Base-by-base conservation (phyloP, 2,113 vertebrate genomes). In the Tyrannus savana region DNA sequence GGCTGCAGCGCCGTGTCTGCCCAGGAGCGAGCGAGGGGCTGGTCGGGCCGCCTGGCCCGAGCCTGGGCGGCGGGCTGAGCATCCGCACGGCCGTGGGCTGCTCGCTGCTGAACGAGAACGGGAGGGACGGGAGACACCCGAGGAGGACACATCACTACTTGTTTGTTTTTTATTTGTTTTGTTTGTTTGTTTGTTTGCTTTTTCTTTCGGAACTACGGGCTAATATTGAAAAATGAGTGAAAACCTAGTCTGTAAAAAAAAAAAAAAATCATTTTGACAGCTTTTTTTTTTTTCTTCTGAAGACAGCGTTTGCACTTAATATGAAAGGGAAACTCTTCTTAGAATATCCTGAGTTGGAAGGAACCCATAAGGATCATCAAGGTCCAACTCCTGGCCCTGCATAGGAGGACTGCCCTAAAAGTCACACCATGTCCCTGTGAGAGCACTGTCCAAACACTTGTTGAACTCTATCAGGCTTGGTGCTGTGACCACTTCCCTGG, bases 81-180 rank as follows among this genome's bases (percentile, higher is more conserved):
- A 2, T 12, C 33, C 3, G 12, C 5, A 4, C 28, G 2, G 60
- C 50, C 71, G 1, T 50, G 7, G 6, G 4, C 42, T 3, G 24
- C 5, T 27, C 28, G 3, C 7, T 18, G 27, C 27, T 12, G 7
- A 4, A 1, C 1, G 19, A 39, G 7, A 62, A 4, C 21, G 4
- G 1, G 7, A 31, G 56, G 12, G 25, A 14, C 1, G 14, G 42
- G 7, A 19, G 35, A n/a, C 18, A 50, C 3, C 27, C 1, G 5
- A 3, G 17, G 3, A 22, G 22, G 4, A 22, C 30, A 7, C 31
- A 6, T 14, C 7, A 21, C 14, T 9, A 2, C 31, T 17, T 6
- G 60, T 6, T 28, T 23, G 49, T 23, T 44, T 19, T 44, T 44
- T 39, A 37, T 37, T 44, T 44, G 16, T 10, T 42, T 42, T 42